Evolutionary conservation across 1,140 invertebrate genomes (phyloP).

Genomic region (Drosophila tristis): DNA sequence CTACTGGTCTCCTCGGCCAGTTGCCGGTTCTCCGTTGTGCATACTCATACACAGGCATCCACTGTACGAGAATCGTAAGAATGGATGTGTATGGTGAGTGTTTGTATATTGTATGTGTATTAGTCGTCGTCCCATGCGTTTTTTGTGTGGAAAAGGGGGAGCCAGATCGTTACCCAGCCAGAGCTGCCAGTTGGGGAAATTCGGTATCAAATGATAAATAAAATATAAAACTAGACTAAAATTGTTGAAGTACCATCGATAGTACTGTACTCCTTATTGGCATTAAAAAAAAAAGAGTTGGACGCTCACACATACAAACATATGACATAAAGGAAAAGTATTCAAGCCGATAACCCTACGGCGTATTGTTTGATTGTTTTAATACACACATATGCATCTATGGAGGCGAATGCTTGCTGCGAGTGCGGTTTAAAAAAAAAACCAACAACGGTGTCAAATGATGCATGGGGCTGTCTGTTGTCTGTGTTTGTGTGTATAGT

Average conservation of each 20-base stretch:
- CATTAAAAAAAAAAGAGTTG: not conserved
- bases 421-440: no score
- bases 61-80: conserved; percentile 7
- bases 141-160: not conserved
- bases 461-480: not conserved
- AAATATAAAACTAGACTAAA: not conserved
- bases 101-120: conserved; percentile 10
- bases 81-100: conserved; percentile 17
- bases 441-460: no score
- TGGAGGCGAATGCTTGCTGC: not conserved
- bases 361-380: conserved; percentile 3
- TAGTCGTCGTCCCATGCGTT: conserved; percentile 8
- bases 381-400: not conserved
- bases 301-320: conserved; percentile 28
- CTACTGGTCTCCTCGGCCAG: conserved; percentile 8
- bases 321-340: not conserved
- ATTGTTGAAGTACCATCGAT: conserved; percentile 16
- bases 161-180: conserved; percentile 26
- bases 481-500: conserved; percentile 11
- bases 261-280: not conserved
- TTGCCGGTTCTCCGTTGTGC: conserved; percentile 59
- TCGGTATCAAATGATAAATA: conserved; percentile 16
- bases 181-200: conserved; percentile 22
- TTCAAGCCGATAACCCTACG: conserved; percentile 15
- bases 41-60: conserved; percentile 28